Conservation (phyloP, 2,113 vertebrate species). For the Spermophilus dauricus region DNA sequence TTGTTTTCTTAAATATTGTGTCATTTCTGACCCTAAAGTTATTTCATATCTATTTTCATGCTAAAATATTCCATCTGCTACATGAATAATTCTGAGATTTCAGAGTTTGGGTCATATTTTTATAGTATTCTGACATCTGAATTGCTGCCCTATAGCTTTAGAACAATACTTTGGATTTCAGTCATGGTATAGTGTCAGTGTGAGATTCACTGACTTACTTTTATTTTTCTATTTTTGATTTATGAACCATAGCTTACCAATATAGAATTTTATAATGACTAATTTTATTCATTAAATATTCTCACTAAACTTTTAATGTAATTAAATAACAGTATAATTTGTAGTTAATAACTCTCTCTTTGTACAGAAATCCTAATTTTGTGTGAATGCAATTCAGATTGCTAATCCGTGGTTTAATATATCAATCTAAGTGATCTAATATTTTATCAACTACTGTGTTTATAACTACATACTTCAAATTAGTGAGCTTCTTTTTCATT, state of each 20-base stretch:
- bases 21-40: neutral
- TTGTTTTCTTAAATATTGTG: neutral
- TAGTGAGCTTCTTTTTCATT: neutral
- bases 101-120: neutral
- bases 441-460: neutral
- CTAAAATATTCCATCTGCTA: neutral
- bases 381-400: neutral
- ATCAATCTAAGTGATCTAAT: neutral
- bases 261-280: neutral
- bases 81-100: neutral
- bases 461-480: neutral
- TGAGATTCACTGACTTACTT: neutral
- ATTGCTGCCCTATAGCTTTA: neutral
- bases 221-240: neutral
- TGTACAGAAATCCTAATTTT: neutral
- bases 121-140: neutral
- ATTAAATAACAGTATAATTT: neutral
- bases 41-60: neutral
- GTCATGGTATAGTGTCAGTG: neutral
- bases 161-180: neutral
- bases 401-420: neutral
- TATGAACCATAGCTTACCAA: neutral
- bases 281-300: slow-evolving; percentile 30
- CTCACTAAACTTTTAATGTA: neutral
- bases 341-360: neutral